Evolutionary conservation across 2,113 vertebrate genomes (phyloP).

Genomic region (Oncorhynchus tshawytscha): DNA sequence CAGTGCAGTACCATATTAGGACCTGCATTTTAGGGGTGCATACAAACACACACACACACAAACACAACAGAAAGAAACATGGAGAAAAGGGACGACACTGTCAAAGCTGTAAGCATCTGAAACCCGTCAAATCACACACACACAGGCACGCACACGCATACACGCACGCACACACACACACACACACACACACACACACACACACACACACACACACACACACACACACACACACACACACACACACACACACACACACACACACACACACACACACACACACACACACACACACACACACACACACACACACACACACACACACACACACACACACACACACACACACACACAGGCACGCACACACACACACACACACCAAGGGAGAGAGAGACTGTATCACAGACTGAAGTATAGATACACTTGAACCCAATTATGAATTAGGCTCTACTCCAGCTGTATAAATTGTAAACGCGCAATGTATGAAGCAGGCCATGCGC

Average conservation of each 20-base stretch:
- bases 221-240: constrained; percentile 8
- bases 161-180: background rate
- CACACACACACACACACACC: background rate
- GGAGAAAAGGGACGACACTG: background rate
- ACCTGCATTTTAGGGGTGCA: background rate
- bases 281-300: background rate
- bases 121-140: constrained; percentile 6
- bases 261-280: constrained; percentile 1
- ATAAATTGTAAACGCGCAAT: background rate
- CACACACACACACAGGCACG: too few relatives aligned
- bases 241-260: background rate
- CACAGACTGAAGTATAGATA: background rate
- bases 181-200: background rate
- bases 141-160: background rate
- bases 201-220: background rate
- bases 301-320: background rate
- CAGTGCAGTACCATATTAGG: too few relatives aligned
- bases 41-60: background rate
- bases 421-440: background rate
- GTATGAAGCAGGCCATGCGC: background rate
- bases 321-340: constrained; percentile 6
- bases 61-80: background rate
- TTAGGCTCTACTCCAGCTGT: background rate
- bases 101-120: background rate
- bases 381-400: background rate